A percentile compares a stretch with the other conserved stretches of the same genome.
These are phyloP conservation scores for Salpingus planirostris DNA, from an alignment of 2,888 invertebrate species.

Conservation along the genomic window DNA sequence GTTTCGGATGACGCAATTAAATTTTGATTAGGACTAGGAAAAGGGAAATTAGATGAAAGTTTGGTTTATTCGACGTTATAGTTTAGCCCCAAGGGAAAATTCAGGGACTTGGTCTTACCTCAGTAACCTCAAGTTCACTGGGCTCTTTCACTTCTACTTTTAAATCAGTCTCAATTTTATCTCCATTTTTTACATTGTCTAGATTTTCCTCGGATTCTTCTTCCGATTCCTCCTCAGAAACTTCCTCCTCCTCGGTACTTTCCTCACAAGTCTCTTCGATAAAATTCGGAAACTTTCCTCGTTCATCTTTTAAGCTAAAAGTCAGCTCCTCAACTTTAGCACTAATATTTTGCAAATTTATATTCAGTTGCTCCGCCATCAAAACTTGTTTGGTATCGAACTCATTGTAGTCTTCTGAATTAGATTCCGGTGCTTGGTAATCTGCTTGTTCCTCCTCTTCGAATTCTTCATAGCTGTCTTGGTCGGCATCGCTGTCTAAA, in stretches of 20 bases:
- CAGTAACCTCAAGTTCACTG: conserved; percentile 33
- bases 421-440: too few relatives aligned
- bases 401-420: conserved; percentile 35
- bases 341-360: conserved; percentile 27
- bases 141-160: conserved; percentile 32
- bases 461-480: conserved; percentile 32
- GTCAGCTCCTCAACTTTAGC: conserved; percentile 24
- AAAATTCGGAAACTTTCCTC: too few relatives aligned
- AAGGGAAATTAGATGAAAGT: too few relatives aligned
- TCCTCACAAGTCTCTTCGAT: conserved; percentile 37
- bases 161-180: conserved; percentile 23
- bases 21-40: too few relatives aligned
- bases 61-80: too few relatives aligned
- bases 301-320: conserved; percentile 20
- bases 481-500: conserved; percentile 30
- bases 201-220: conserved; percentile 22
- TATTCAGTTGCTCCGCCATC: conserved; percentile 23
- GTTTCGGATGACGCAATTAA: neutral
- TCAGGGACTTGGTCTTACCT: conserved; percentile 38
- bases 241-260: conserved; percentile 18
- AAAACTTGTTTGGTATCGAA: conserved; percentile 23
- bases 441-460: conserved; percentile 45
- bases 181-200: conserved; percentile 15
- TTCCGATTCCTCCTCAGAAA: conserved; percentile 22
- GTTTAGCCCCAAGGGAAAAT: too few relatives aligned